phyloP scores from a whole-genome alignment of 2,113 vertebrate species.

The Anser cygnoides region DNA sequence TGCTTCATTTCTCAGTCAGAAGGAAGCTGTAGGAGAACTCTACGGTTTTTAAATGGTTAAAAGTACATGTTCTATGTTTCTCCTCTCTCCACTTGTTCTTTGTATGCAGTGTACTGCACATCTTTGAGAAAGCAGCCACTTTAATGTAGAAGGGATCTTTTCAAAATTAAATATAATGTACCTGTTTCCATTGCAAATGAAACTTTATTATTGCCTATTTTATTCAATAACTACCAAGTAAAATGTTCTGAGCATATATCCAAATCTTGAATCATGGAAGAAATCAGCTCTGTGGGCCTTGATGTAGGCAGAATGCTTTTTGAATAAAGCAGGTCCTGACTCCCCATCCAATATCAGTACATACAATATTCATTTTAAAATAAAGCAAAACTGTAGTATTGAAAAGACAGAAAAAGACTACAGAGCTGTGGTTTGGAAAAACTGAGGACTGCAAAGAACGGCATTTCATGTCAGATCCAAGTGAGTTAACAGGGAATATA shows the following conservation, averaged over 20 bases:
- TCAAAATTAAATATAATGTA: background rate
- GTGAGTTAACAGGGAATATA: slow-evolving; percentile 10
- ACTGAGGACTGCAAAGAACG: background rate
- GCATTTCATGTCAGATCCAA: background rate
- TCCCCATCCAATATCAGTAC: background rate
- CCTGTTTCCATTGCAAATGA: background rate
- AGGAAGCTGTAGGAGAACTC: background rate
- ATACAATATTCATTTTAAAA: background rate
- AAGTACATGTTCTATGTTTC: background rate
- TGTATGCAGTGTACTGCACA: background rate
- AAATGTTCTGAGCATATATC: background rate
- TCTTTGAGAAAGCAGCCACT: background rate
- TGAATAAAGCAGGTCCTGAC: background rate
- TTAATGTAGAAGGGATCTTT: background rate
- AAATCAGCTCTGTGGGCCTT: background rate
- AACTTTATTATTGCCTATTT: background rate
- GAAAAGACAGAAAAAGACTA: background rate
- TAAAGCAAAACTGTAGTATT: background rate
- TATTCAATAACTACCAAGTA: background rate
- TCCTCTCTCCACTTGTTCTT: background rate
- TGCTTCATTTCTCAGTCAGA: background rate
- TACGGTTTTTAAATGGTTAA: background rate
- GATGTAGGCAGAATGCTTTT: background rate
- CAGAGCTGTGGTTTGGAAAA: background rate
- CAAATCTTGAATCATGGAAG: background rate